Base-by-base conservation (phyloP, 2,113 vertebrate species). In the Actenoides lindsayi region DNA sequence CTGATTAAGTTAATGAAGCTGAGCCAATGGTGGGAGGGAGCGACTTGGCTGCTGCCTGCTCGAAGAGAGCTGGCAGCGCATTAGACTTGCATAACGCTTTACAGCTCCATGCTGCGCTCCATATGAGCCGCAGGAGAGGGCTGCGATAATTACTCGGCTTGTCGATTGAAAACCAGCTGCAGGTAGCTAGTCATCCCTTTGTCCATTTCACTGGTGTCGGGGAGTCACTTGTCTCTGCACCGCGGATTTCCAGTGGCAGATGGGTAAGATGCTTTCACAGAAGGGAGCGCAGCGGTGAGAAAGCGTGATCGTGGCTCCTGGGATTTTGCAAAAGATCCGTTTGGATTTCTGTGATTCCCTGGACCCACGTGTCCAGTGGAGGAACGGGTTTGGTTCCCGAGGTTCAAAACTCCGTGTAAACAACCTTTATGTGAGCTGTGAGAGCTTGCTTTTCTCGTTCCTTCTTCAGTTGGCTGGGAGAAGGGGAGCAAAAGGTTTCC, bases 1-100 rank as follows among this genome's bases (percentile, higher is more conserved):
- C 98, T 99, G 99, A 99, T 99, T 98, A 98, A 98, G 97, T 98
- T 98, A 98, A 98, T 98, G 97, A 97, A 93, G 96, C 95, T 87
- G 92, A 98, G 98, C 96, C 89, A 97, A 97, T 97, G 96, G 94
- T 97, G 97, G 98, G 97, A 98, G 96, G 98, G 98, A 98, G 96
- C 63, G 31, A 92, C 94, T 96, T 96, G 96, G 97, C 98, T 98
- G 98, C 98, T 93, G 96, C 98, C 97, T 98, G 98, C 96, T 97
- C 97, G 13, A 48, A 98, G 97, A 97, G 97, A 98, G 98, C 98
- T 98, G 98, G 98, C 98, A 98, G 98, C 98, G 96, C 97, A 94
- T 97, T 98, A 98, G 97, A 96, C 97, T 98, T 98, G 98, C 98
- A 98, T 98, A 98, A 98, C 96, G 98, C 98, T 93, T 95, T 41